Evolutionary conservation across 64 coral and sea anemone genomes (phyloP), one percentile per base, ranked within the genome.

Genomic region (Porites australiensis): DNA sequence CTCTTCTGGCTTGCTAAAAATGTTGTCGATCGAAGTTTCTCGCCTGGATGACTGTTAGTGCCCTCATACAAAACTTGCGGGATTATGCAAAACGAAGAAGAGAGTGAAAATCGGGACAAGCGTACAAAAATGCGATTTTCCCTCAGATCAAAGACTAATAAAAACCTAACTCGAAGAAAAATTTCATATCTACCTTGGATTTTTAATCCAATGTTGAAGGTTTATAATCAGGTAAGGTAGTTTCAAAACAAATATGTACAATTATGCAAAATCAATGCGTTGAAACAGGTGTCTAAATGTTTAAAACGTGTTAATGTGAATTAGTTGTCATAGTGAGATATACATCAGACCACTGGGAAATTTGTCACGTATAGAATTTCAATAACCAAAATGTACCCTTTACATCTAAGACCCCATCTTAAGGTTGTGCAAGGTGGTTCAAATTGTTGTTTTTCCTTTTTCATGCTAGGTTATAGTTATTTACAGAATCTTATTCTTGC

Each of bases 171-270:
- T 1, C 44, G 15, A 37, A 37, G 27, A 68, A 84, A 69, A 68
- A 5, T 68, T 1, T 46, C 22, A 84, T 84, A 68, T 23, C 46
- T 84, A 50, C 81, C 81, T 51, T 50, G 61, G 81, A 84, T 84
- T 84, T 84, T 84, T 3, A 64, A 69, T 46, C 44, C 64, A 5
- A 50, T 67, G 62, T 2, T 84, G 13, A 84, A 68, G 81, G 67
- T 68, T 21, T 47, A 47, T 63, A 11, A 50, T 4, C 45, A 84
- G 47, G 62, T 84, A 84, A 4, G 81, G 9, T 9, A 13, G n/a
- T 79, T 74, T 46, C 5, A 74, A 46, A 44, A 14, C 10, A 47
- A 44, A 8, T 11, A 45, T 15, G 44, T 6, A n/a, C 7, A 23
- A 23, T 21, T 23, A 70, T 70, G 66, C n/a, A 23, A 70, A 7